phyloP scores from a whole-genome alignment of 2,113 vertebrate species.

The Stegastes partitus region DNA sequence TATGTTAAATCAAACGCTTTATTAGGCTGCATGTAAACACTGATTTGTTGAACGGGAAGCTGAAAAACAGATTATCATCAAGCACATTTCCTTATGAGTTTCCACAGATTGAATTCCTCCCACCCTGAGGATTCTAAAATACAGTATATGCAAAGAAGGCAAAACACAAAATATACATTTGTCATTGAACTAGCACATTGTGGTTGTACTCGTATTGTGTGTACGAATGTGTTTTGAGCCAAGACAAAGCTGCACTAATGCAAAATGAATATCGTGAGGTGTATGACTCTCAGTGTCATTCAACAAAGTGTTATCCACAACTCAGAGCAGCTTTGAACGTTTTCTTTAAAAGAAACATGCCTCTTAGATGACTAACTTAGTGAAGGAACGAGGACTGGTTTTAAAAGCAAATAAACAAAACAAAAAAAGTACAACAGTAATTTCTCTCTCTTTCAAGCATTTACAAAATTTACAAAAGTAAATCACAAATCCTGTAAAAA shows the following conservation, averaged over 20 bases:
- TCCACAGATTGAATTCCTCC: slow-evolving; percentile 30
- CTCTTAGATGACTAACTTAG: slow-evolving; percentile 21
- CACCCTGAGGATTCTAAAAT: slow-evolving; percentile 46
- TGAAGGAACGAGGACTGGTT: slow-evolving; percentile 37
- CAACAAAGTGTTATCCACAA: slow-evolving; percentile 31
- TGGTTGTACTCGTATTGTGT: no score
- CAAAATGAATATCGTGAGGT: slow-evolving; percentile 9
- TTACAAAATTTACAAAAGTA: slow-evolving; percentile 87
- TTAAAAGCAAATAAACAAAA: slow-evolving; percentile 43
- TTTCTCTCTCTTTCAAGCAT: slow-evolving; percentile 78
- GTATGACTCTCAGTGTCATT: slow-evolving; percentile 13
- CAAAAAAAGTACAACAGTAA: slow-evolving; percentile 64
- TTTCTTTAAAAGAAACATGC: slow-evolving; percentile 19
- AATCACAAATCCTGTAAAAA: slow-evolving; percentile 82
- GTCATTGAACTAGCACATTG: slow-evolving; percentile 7
- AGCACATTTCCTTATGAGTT: background rate
- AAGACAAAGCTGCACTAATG: slow-evolving; percentile 23
- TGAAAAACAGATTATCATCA: background rate
- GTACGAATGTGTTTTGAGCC: no score
- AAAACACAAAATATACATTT: slow-evolving; percentile 36
- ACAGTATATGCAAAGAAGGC: slow-evolving; percentile 44
- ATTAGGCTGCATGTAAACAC: slow-evolving; percentile 36
- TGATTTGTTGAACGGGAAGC: background rate
- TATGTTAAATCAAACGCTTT: slow-evolving; percentile 23
- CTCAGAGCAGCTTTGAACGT: slow-evolving; percentile 23